These are phyloP conservation scores for Chelidonichthys spinosus DNA, from an alignment of 2,797 vertebrate genomes.

Conservation along the genomic window DNA sequence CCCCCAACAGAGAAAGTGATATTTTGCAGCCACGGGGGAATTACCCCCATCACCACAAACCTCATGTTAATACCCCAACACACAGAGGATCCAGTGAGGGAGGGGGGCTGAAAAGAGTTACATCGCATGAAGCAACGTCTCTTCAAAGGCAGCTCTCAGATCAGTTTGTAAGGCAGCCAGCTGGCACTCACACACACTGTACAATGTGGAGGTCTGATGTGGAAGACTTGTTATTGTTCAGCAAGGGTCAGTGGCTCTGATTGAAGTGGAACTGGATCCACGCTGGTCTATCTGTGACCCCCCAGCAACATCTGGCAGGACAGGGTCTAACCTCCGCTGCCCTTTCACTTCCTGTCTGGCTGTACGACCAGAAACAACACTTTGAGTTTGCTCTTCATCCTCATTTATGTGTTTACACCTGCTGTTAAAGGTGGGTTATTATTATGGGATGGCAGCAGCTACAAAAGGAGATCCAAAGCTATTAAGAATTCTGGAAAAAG, in stretches of 20 bases:
- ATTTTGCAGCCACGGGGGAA: conserved; percentile 79
- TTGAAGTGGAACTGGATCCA: conserved; percentile 50
- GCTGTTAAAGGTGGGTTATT: not conserved
- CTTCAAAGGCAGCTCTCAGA: conserved; percentile 29
- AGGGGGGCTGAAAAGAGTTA: not conserved
- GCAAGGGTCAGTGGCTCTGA: conserved; percentile 46
- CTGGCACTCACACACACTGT: conserved; percentile 19
- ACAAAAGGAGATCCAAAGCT: no score
- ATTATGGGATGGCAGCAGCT: not conserved
- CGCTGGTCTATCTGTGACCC: conserved; percentile 24
- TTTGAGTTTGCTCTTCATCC: not conserved
- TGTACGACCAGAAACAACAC: conserved; percentile 8
- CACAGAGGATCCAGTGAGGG: conserved; percentile 49
- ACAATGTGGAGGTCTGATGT: conserved; percentile 19
- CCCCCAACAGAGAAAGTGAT: conserved; percentile 77
- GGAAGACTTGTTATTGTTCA: conserved; percentile 28
- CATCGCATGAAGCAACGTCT: conserved; percentile 26
- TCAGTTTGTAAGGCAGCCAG: conserved; percentile 9
- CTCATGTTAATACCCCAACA: conserved; percentile 68
- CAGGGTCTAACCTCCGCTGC: conserved; percentile 41
- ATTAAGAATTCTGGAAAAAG: no score
- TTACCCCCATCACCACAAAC: conserved; percentile 73
- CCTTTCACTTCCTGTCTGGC: not conserved
- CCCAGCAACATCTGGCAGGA: conserved; percentile 43
- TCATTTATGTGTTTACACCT: not conserved